Conservation (phyloP, 2,888 invertebrate species). For the Protophormia terraenovae region DNA sequence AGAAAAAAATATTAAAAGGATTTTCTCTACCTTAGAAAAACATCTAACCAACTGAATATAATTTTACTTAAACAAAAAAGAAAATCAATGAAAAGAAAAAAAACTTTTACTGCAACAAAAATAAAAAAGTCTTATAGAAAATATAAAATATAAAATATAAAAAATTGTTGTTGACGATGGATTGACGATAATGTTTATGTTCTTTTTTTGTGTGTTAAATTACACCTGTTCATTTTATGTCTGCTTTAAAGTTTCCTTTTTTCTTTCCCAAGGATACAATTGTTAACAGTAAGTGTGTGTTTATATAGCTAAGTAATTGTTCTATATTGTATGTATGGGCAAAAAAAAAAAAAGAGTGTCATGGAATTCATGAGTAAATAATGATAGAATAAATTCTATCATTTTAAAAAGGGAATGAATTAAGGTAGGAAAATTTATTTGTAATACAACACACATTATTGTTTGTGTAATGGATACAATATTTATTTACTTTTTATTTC, state of each 20-base stretch:
- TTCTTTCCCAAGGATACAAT: background rate
- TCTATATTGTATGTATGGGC: background rate
- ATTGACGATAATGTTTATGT: background rate
- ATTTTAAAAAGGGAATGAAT: background rate
- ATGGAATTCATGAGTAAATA: background rate
- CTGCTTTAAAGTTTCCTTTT: background rate
- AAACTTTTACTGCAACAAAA: too few species aligned
- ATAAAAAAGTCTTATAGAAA: too few species aligned
- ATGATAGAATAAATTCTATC: background rate
- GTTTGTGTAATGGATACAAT: background rate
- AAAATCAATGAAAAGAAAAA: too few species aligned
- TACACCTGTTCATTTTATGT: conserved; percentile 1
- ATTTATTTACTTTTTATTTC: background rate
- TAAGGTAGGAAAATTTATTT: background rate
- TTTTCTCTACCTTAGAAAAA: too few species aligned
- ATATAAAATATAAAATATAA: too few species aligned
- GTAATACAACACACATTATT: background rate
- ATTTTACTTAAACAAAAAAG: too few species aligned
- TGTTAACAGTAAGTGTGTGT: background rate
- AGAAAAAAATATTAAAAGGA: too few species aligned
- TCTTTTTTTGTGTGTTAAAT: background rate
- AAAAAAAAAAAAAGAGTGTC: background rate
- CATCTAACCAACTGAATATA: too few species aligned
- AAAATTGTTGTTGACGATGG: background rate
- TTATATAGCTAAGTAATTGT: background rate